These are phyloP conservation scores for Brachyhypopomus occidentalis DNA, from an alignment of 2,113 vertebrate species.

Conservation along the genomic window DNA sequence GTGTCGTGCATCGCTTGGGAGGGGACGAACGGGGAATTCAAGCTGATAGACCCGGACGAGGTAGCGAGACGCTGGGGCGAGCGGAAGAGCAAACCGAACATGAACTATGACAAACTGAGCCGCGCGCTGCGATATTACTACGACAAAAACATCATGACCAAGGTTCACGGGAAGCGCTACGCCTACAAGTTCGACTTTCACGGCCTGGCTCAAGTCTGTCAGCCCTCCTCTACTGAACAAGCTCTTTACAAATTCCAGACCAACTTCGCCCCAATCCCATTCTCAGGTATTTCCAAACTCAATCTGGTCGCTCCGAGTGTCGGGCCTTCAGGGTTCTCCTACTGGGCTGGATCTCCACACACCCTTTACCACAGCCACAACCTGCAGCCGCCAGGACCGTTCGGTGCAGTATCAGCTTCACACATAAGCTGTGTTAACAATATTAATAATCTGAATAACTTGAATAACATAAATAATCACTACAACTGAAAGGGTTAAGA, in stretches of 20 bases:
- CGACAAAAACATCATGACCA: conserved; percentile 99
- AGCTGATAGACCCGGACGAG: conserved; percentile 95
- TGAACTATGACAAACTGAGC: conserved; percentile 99
- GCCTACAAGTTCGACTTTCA: conserved; percentile 99
- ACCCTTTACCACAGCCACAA: conserved; percentile 86
- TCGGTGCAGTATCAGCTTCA: conserved; percentile 85
- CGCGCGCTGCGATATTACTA: conserved; percentile 98
- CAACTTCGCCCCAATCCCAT: conserved; percentile 89
- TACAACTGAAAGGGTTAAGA: conserved; percentile 81
- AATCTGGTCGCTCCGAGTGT: conserved; percentile 92
- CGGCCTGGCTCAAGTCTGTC: conserved; percentile 94
- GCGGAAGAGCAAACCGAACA: conserved; percentile 98
- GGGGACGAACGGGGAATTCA: conserved; percentile 95
- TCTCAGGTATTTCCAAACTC: conserved; percentile 94
- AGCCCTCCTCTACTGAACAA: conserved; percentile 89
- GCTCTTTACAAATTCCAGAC: conserved; percentile 94
- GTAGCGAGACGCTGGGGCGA: conserved; percentile 96
- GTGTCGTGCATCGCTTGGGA: conserved; percentile 96
- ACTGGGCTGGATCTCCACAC: conserved; percentile 87
- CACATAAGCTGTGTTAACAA: conserved; percentile 88
- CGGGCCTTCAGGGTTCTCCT: conserved; percentile 88
- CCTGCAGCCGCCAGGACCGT: conserved; percentile 84
- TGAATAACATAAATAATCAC: conserved; percentile 79
- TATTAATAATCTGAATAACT: conserved; percentile 72
- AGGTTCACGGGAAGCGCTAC: conserved; percentile 96